Evolutionary conservation across 1,140 invertebrate species (phyloP).

Genomic region (Caenorhabditis elegans): WBcel235 BX284606.5:7713001-7713500

Average conservation of each 20-base stretch:
- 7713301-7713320: conserved; percentile 26
- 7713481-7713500: not conserved
- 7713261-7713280: conserved; percentile 12
- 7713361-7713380: not conserved
- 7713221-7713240: not conserved
- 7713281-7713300: not conserved
- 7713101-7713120: conserved; percentile 33
- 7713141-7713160: conserved; percentile 13
- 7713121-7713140: not conserved
- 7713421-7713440: conserved; percentile 25
- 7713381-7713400: not conserved
- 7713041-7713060: conserved; percentile 30
- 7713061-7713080: conserved; percentile 26
- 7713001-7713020: not conserved
- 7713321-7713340: conserved; percentile 18
- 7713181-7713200: not conserved
- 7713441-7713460: conserved; percentile 25
- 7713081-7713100: conserved; percentile 24
- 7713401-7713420: not conserved
- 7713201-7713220: not conserved
- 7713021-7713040: conserved; percentile 21
- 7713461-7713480: conserved; percentile 1
- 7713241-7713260: not conserved
- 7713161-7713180: conserved; percentile 4
- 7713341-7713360: not conserved